Base-by-base conservation (phyloP, 2,888 invertebrate genomes). In the Metalampra italica region DNA sequence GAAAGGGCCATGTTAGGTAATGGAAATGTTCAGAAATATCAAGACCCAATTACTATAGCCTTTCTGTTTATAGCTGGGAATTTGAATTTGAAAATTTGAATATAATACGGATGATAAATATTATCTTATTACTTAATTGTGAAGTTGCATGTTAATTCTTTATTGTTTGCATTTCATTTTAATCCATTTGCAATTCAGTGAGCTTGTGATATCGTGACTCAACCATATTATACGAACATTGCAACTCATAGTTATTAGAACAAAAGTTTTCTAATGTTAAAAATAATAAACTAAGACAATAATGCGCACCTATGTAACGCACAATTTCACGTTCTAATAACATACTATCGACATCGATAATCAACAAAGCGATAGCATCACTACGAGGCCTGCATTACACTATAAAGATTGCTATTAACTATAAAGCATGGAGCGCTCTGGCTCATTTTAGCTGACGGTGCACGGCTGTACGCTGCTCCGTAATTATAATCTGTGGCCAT, bases 331-430 rank as follows among this genome's bases (percentile, higher is more conserved):
- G 55, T 54, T 56, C 57, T 76, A 79, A 75, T 77, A 67, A 73
- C 62, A 67, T 41, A 45, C 34, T 78, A 82, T 85, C 81, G 82
- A 83, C 68, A 68, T 80, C 76, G 75, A 75, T 68, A 67, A 72
- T 66, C 67, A 68, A 54, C 49, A 46, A 51, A 49, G 45, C 56
- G 78, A 78, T 79, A 76, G 60, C 85, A 80, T 79, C 83, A 82
- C 87, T 84, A 82, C 60, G 51, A 57, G 62, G 68, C 65, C 71
- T 59, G 76, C 78, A 81, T 79, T 80, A 78, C 75, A 71, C 78
- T 81, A 82, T 85, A 86, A 87, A 87, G 83, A 87, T 88, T 83
- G 83, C 84, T 86, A 88, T 88, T 88, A 88, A 83, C 75, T 82
- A 76, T 80, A 81, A 81, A 80, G 80, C 75, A 70, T 65, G 73